These are phyloP conservation scores for Cinclus mexicanus DNA, from an alignment of 2,113 vertebrate genomes.

Conservation along the genomic window DNA sequence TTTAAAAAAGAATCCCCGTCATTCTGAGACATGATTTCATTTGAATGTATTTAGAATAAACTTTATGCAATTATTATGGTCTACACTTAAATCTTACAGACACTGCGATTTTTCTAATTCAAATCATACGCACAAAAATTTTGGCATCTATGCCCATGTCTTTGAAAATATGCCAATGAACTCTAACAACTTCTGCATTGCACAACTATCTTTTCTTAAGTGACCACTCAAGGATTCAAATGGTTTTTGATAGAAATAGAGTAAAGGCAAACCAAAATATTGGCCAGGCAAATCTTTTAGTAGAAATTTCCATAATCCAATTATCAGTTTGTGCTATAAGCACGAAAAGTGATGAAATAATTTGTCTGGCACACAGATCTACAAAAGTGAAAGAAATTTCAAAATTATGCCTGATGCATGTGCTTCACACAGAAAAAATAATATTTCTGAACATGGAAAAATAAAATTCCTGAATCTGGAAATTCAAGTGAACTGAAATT, in stretches of 20 bases:
- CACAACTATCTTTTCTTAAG: neutral
- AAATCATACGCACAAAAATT: neutral
- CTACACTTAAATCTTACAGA: neutral
- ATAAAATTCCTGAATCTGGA: neutral
- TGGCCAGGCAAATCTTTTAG: neutral
- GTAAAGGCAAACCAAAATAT: neutral
- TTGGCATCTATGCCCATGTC: neutral
- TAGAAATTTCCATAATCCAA: neutral
- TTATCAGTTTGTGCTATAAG: neutral
- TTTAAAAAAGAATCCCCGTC: neutral
- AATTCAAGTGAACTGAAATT: neutral
- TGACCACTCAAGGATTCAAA: neutral
- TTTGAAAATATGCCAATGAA: neutral
- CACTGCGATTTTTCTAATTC: neutral
- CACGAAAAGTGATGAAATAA: neutral
- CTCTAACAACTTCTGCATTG: neutral
- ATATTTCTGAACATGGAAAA: neutral
- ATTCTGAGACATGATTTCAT: neutral
- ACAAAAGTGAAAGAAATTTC: neutral
- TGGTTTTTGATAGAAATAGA: neutral
- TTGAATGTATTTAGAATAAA: neutral
- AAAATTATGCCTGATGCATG: neutral
- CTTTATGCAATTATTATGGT: neutral
- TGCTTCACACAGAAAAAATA: neutral
- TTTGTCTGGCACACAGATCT: neutral